A percentile compares a stretch with the other conserved stretches of the same genome.
Evolutionary conservation across 1,140 invertebrate genomes (phyloP).

Genomic region (Drosophila triauraria): DNA sequence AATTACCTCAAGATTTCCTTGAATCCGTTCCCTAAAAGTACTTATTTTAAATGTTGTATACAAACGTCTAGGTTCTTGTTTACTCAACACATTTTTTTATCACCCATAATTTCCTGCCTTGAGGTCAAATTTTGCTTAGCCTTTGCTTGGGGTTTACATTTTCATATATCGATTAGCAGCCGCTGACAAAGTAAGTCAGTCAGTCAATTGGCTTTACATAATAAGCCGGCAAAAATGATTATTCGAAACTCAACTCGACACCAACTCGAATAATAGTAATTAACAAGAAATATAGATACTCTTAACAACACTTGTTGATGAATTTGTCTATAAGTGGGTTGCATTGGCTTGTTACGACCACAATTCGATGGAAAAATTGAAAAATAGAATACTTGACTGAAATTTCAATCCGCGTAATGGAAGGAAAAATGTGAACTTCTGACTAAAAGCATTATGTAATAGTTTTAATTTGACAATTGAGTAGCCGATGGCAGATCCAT

Average conservation of each 20-base stretch:
- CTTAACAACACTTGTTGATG: background rate
- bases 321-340: background rate
- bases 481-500: constrained; percentile 31
- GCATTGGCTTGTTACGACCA: background rate
- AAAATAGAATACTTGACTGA: background rate
- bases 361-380: background rate
- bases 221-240: background rate
- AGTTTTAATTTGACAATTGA: constrained; percentile 14
- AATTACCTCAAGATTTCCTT: background rate
- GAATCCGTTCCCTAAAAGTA: background rate
- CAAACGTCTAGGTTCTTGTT: background rate
- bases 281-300: constrained; percentile 3
- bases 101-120: background rate
- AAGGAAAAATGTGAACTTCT: background rate
- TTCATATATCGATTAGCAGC: background rate
- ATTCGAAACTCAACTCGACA: background rate
- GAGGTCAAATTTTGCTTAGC: background rate
- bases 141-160: constrained; percentile 4
- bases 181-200: constrained; percentile 2
- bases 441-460: constrained; percentile 24
- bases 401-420: background rate
- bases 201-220: constrained; percentile 6
- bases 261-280: background rate
- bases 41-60: background rate
- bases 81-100: constrained; percentile 4